phyloP scores from a whole-genome alignment of 2,888 invertebrate species.

The Rhamphomyia laevipes region DNA sequence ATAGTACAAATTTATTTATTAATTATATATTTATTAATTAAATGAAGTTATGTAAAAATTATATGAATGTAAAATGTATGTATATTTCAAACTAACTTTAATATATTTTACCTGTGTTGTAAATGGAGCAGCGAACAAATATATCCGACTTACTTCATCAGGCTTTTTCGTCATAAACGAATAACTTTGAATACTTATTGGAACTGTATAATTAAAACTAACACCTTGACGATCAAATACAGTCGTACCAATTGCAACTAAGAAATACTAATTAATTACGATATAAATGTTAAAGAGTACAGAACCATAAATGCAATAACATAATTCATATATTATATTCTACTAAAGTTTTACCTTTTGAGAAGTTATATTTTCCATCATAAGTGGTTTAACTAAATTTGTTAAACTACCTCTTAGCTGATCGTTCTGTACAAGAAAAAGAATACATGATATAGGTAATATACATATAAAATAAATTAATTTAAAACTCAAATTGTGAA shows the following conservation, averaged over 20 bases:
- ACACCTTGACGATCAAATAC: conserved; percentile 30
- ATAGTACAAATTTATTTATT: background rate
- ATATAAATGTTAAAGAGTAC: background rate
- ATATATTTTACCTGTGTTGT: conserved; percentile 46
- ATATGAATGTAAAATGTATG: no score
- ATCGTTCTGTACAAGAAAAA: background rate
- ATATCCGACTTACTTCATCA: conserved; percentile 64
- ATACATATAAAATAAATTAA: no score
- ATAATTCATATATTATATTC: no score
- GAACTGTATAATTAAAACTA: conserved; percentile 62
- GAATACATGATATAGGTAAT: no score
- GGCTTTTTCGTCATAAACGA: conserved; percentile 69
- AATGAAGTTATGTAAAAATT: no score
- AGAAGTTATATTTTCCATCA: no score
- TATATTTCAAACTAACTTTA: conserved; percentile 1
- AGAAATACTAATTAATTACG: conserved; percentile 22
- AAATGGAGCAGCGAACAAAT: conserved; percentile 77
- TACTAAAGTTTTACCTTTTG: no score
- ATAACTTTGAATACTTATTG: conserved; percentile 68
- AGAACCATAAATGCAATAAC: no score
- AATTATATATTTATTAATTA: no score
- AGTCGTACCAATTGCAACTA: conserved; percentile 34
- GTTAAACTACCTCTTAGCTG: background rate
- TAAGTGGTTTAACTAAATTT: background rate
- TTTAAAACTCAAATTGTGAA: no score